Evolutionary conservation across 2,888 invertebrate species (phyloP), one percentile per base, ranked within the genome.

Genomic region (Seira ritae): DNA sequence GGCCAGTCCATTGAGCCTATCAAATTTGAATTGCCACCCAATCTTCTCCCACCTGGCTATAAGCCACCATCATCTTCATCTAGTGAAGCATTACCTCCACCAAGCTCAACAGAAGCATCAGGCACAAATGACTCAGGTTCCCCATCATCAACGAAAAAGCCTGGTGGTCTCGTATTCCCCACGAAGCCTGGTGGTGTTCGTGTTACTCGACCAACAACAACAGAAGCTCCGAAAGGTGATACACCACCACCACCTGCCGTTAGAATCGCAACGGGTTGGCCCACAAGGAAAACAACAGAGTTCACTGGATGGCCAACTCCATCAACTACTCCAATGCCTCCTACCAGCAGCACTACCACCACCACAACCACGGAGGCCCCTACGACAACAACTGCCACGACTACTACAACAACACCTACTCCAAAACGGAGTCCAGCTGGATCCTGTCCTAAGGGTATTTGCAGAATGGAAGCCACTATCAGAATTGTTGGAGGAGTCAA

Each of bases 221-320:
- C 94, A 0, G 85, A 92, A 92, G 72, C 85, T 89, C 91, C 93
- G 15, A 89, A 89, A 82, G 90, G 84, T 87, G 90, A 91, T 31
- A 92, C 92, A 1, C 93, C 93, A 60, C 91, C 90, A 79, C 91
- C 92, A 0, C 92, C 92, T 0, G 90, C 91, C 0, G 95, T 95
- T 4, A 93, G 94, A 73, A 96, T 96, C 88, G 94, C 95, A 86
- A 96, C 95, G 91, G 96, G 96, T 87, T 96, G 96, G 93, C 96
- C 96, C 0, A 93, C 93, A 22, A 94, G 96, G 94, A 95, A 94
- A 22, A 95, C 96, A 8, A 97, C 96, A 19, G 96, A 96, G 91
- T 97, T 97, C 89, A 96, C 96, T 15, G 97, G 97, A 17, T 97
- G 97, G 97, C 96, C 96, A 12, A 95, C 96, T 0, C 68, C 86